Evolutionary conservation across 1,140 invertebrate species (phyloP), one percentile per base, ranked within the genome.

Genomic region (Ptiloglossa arizonensis): DNA sequence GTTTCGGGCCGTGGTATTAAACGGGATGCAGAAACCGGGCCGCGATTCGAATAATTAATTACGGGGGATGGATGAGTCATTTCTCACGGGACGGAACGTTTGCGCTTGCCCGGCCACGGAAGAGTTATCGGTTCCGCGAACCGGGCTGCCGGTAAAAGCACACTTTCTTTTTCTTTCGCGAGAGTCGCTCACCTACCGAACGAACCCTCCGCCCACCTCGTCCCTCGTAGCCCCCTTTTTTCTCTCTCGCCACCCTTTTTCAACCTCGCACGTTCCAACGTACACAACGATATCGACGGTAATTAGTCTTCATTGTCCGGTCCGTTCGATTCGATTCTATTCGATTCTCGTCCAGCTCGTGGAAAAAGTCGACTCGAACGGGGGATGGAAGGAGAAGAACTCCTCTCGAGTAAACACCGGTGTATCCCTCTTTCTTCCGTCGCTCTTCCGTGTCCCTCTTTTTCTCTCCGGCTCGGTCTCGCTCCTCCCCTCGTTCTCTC

Each of bases 261-360:
- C 75, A 35, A 50, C 35, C 76, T 70, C 59, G 54, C 80, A 52
- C 80, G 68, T 66, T 38, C 35, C 52, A 13, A 8, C 71, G 81
- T 52, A 66, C 80, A 78, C 75, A 64, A 57, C 32, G 80, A 82
- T 83, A 79, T 79, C 80, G 59, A 74, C 56, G 79, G 79, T 85
- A 86, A 86, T 86, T 85, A 86, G 79, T 86, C 75, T 86, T 82
- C 79, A 79, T 85, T 81, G 73, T 81, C 41, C 60, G 50, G 6
- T n/a, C n/a, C 57, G 72, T 75, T 54, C 52, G 74, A 86, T 82
- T 86, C 79, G 74, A 86, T 85, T 82, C 83, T 77, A 70, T 35
- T 71, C 57, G 73, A 76, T 62, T 48, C n/a, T 29, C 54, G 44
- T 27, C n/a, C 50, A 15, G n/a, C 6, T 13, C 17, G n/a, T 35